Percentiles rank a stretch among this genome's conserved stretches.
Evolutionary conservation across 2,113 vertebrate genomes (phyloP).

Genomic region (Tetrao urogallus): DNA sequence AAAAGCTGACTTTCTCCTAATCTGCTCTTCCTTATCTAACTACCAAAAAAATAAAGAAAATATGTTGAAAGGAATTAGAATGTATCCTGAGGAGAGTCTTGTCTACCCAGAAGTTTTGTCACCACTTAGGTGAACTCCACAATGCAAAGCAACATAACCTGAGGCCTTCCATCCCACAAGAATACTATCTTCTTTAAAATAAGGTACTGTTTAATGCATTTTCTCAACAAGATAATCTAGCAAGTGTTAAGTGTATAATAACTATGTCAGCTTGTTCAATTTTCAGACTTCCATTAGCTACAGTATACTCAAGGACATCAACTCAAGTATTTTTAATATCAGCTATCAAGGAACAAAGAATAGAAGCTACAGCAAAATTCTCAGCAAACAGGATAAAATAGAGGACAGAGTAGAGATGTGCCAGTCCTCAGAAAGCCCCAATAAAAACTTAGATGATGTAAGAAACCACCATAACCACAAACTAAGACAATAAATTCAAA

Average conservation of each 20-base stretch:
- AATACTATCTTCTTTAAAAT: not conserved
- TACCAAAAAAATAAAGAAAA: not conserved
- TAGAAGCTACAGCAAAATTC: not conserved
- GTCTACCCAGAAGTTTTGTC: not conserved
- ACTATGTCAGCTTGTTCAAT: not conserved
- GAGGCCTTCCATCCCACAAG: too few relatives aligned
- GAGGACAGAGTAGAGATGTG: fast-evolving
- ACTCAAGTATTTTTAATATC: not conserved
- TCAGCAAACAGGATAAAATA: not conserved
- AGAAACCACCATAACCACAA: not conserved
- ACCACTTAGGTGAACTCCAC: not conserved
- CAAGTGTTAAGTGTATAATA: not conserved
- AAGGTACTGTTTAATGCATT: not conserved
- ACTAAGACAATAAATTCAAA: not conserved
- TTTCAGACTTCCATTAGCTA: not conserved
- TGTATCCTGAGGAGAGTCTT: not conserved
- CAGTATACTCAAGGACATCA: not conserved
- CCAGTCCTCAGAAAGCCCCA: not conserved
- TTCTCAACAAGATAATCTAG: not conserved
- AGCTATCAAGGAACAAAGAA: not conserved
- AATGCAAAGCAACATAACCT: not conserved
- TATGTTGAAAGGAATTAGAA: not conserved
- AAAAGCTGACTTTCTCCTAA: not conserved
- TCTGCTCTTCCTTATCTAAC: not conserved
- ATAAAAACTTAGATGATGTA: not conserved